Evolutionary conservation across 2,888 invertebrate genomes (phyloP).

Genomic region (Melipona bicolor): DNA sequence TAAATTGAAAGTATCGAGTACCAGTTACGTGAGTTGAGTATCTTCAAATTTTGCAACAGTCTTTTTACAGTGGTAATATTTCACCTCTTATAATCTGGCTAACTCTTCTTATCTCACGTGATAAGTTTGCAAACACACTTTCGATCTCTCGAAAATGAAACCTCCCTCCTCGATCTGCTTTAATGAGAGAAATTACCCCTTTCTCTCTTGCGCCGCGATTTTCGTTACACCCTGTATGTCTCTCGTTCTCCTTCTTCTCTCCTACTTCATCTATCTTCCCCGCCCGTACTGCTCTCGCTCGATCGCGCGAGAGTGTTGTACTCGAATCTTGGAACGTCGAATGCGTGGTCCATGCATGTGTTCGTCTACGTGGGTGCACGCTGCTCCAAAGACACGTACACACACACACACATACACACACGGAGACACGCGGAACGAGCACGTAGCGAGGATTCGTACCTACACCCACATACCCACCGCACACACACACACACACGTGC

Average conservation of each 20-base stretch:
- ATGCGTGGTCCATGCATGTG: constrained; percentile 60
- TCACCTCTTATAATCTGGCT: too few species aligned
- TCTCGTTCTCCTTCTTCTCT: not conserved
- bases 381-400: constrained; percentile 23
- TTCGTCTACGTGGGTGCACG: constrained; percentile 52
- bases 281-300: constrained; percentile 5
- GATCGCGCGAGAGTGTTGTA: constrained; percentile 16
- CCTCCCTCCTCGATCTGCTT: not conserved
- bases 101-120: not conserved
- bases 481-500: not conserved
- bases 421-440: not conserved
- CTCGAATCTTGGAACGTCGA: constrained; percentile 60
- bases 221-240: constrained; percentile 2
- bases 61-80: too few species aligned
- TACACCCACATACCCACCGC: not conserved
- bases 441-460: constrained; percentile 10
- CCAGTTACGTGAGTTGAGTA: too few species aligned
- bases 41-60: too few species aligned
- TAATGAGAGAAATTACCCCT: not conserved
- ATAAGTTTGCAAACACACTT: too few species aligned
- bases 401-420: not conserved
- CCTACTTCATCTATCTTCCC: constrained; percentile 7
- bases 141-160: not conserved
- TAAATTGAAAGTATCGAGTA: too few species aligned
- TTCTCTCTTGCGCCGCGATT: not conserved